Evolutionary conservation across 2,888 invertebrate species (phyloP).

Genomic region (Synanthedon andrenaeformis): DNA sequence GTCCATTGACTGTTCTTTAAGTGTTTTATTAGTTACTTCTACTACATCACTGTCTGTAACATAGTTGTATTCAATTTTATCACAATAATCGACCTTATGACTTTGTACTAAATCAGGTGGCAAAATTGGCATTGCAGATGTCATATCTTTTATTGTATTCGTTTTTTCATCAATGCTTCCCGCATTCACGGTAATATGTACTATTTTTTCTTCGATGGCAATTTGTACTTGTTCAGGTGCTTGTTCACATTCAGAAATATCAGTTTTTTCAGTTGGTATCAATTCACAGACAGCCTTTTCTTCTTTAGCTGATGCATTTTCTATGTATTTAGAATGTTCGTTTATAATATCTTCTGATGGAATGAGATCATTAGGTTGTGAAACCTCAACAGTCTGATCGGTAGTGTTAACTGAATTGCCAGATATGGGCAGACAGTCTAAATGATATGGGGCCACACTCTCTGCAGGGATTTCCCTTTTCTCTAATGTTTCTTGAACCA

Average conservation of each 20-base stretch:
- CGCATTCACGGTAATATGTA: constrained; percentile 3
- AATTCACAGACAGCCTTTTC: background rate
- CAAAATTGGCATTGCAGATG: constrained; percentile 15
- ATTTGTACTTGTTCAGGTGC: constrained; percentile 42
- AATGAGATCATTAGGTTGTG: constrained; percentile 7
- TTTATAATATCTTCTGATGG: constrained; percentile 6
- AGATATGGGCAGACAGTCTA: too few relatives aligned
- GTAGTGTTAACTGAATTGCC: background rate
- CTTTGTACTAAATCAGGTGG: constrained; percentile 56
- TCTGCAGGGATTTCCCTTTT: background rate
- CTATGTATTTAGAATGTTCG: background rate
- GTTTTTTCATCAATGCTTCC: background rate
- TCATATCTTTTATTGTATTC: constrained; percentile 11
- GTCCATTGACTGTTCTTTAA: constrained; percentile 14
- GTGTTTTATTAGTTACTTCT: background rate
- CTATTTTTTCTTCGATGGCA: constrained; percentile 9
- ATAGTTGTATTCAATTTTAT: background rate
- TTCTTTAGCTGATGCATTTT: background rate
- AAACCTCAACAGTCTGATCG: constrained; percentile 2
- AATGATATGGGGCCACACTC: too few relatives aligned
- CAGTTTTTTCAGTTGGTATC: background rate
- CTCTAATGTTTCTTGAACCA: background rate
- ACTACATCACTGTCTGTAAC: background rate
- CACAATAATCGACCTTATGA: constrained; percentile 15
- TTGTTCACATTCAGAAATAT: constrained; percentile 7